Conservation (phyloP, 2,797 vertebrate species). For the Spinus pinus region DNA sequence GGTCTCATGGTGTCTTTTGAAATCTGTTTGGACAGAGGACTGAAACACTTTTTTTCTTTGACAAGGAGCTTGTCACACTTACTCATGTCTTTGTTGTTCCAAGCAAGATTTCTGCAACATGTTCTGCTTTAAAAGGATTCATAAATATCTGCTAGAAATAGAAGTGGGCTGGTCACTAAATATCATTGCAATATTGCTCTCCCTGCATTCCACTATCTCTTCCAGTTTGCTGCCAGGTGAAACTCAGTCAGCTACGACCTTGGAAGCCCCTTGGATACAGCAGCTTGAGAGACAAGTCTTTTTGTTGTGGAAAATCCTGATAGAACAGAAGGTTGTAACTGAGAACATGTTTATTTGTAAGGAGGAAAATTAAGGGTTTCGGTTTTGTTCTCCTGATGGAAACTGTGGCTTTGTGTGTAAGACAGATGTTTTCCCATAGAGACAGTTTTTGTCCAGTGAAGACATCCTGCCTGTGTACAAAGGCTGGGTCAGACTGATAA, state of each 20-base stretch:
- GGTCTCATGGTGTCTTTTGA: background rate
- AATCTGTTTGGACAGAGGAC: conserved; percentile 23
- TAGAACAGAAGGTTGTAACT: background rate
- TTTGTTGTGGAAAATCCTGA: background rate
- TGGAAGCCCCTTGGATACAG: background rate
- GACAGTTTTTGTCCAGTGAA: background rate
- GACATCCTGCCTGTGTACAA: background rate
- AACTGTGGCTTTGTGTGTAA: background rate
- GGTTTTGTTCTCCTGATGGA: background rate
- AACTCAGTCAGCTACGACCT: background rate
- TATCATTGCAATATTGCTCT: background rate
- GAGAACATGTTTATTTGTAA: background rate
- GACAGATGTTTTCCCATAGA: background rate
- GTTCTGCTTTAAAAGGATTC: conserved; percentile 21
- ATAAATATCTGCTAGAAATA: background rate
- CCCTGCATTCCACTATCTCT: background rate
- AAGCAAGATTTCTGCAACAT: conserved; percentile 12
- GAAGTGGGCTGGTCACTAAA: background rate
- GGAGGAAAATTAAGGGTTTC: background rate
- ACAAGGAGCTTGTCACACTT: conserved; percentile 10
- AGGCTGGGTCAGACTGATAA: background rate
- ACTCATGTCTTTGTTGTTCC: background rate
- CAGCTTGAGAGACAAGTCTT: background rate
- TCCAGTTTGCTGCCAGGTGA: background rate
- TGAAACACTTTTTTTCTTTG: background rate